Conservation (phyloP, 2,797 vertebrate species). For the Tauraco hartlaubi region DNA sequence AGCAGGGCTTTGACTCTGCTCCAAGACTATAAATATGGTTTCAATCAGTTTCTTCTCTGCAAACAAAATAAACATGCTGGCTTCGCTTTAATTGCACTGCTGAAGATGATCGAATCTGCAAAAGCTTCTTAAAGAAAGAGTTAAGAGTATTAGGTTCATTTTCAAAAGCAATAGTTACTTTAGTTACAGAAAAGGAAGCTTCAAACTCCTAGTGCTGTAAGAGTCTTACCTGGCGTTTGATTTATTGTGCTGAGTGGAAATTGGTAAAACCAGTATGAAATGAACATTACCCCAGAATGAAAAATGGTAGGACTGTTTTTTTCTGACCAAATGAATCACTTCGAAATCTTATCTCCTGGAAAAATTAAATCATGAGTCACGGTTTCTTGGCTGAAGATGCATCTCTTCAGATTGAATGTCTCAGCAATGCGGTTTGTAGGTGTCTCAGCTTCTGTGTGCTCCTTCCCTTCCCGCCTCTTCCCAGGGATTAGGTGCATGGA, state of each 20-base stretch:
- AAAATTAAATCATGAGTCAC: conserved; percentile 63
- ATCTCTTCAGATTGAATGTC: conserved; percentile 24
- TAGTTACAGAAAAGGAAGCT: neutral
- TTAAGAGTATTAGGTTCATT: neutral
- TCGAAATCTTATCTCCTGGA: conserved; percentile 34
- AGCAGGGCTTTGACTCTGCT: conserved; percentile 36
- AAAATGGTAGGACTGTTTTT: neutral
- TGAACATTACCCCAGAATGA: neutral
- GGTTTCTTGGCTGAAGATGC: conserved; percentile 62
- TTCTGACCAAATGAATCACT: conserved; percentile 53
- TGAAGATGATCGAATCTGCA: conserved; percentile 1
- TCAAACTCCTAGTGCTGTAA: neutral
- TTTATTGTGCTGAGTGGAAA: neutral
- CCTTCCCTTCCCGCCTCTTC: neutral
- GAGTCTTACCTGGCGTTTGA: neutral
- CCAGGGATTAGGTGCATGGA: neutral
- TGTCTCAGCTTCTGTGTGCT: conserved; percentile 1
- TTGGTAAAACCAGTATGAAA: neutral
- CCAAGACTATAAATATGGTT: conserved; percentile 30
- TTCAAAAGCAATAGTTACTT: neutral
- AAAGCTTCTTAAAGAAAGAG: conserved; percentile 5
- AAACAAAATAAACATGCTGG: conserved; percentile 3
- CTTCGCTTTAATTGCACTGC: conserved; percentile 25
- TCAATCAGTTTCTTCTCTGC: conserved; percentile 28
- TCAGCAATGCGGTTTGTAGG: conserved; percentile 54